Evolutionary conservation across 2,888 invertebrate species (phyloP).

Genomic region (Cephus spinipes): DNA sequence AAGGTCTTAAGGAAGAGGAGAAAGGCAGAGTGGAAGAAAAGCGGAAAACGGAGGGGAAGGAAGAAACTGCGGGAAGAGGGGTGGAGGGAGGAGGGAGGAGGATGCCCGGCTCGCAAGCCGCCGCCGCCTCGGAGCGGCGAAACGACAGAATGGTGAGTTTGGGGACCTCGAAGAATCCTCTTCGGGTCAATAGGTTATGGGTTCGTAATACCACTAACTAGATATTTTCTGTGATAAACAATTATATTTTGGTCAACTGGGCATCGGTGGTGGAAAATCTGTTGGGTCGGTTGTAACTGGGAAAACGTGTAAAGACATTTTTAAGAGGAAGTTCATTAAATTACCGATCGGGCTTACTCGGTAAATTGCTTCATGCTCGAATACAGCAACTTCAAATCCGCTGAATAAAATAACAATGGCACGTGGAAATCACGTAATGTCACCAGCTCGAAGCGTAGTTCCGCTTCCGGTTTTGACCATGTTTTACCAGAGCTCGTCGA

Average conservation of each 20-base stretch:
- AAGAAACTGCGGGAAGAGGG: conserved; percentile 39
- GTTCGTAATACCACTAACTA: neutral
- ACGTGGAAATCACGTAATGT: neutral
- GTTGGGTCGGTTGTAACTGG: neutral
- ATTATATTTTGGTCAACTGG: neutral
- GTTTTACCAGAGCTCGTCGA: neutral
- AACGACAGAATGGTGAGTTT: conserved; percentile 59
- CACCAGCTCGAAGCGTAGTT: conserved; percentile 19
- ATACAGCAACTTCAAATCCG: neutral
- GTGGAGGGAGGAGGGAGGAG: conserved; percentile 40
- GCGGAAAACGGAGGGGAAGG: neutral
- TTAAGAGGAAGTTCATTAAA: neutral
- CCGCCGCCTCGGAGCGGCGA: conserved; percentile 62
- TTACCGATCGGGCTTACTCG: neutral
- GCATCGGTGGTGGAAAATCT: neutral
- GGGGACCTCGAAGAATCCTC: neutral
- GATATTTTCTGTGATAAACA: neutral
- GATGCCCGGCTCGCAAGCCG: conserved; percentile 63
- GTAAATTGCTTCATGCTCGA: neutral
- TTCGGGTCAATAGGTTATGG: neutral
- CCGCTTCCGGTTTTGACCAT: conserved; percentile 18
- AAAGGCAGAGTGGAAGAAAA: neutral
- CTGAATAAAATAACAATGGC: neutral
- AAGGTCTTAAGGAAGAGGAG: neutral
- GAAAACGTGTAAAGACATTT: neutral